Base-by-base conservation (phyloP, 2,888 invertebrate species). In the Drosophila mayaguana region DNA sequence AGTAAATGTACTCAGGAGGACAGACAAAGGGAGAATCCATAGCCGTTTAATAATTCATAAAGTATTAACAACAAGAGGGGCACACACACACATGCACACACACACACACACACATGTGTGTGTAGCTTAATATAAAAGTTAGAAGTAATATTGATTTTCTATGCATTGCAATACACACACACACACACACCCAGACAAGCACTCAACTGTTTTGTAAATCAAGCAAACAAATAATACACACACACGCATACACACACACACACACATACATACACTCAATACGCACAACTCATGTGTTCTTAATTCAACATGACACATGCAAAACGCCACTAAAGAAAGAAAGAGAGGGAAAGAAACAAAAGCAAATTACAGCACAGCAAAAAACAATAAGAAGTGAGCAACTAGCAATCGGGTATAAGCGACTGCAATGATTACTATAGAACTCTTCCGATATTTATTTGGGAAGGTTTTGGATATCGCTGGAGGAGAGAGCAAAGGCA, bases 71-170 rank as follows among this genome's bases (percentile, higher is more conserved):
- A 56, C 38, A 63, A 50, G 18, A 40, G 43, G 32, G 53, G 51
- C 18, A 14, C 2, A 32, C 43, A 43, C 50, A 25, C 38, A 46
- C 51, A 38, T 38, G 51, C 22, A 61, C 38, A 40, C 22, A 55
- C 43, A 53, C 40, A 55, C 18, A 22, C 40, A 46, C 45, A 12
- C 51, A 50, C 22, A n/a, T 11, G 22, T n/a, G 50, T 34, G 36
- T 20, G 18, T 9, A 25, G 20, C 34, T n/a, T n/a, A 48, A 56
- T 32, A 43, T 63, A 40, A 64, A 57, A 54, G 66, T 63, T 72
- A 72, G 61, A 71, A 86, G 63, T 70, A 63, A 57, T 88, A 83
- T 83, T 88, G 82, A 83, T 83, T 83, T 83, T 82, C 82, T 79
- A 62, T 73, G 71, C 60, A 64, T 80, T 71, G 78, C 72, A 80